A percentile compares a stretch with the other conserved stretches of the same genome.
Evolutionary conservation across 2,888 invertebrate species (phyloP).

Genomic region (Hedychridium roseum): DNA sequence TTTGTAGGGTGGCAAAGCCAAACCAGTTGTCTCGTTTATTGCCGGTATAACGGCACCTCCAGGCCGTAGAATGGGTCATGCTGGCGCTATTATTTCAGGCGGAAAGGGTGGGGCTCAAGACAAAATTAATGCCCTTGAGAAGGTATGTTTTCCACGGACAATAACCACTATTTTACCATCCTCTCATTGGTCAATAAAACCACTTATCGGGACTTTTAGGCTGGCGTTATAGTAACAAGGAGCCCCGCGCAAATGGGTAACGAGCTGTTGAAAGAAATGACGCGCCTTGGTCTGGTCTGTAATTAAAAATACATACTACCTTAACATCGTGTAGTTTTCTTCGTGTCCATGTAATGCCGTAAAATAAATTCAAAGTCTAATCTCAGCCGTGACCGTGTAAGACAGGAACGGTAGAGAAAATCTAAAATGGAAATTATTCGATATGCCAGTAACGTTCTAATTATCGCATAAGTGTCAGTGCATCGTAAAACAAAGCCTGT

Average conservation of each 20-base stretch:
- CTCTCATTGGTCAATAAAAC: conserved; percentile 10
- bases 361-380: conserved; percentile 46
- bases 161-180: conserved; percentile 2
- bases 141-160: conserved; percentile 58
- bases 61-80: conserved; percentile 98
- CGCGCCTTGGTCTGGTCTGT: conserved; percentile 71
- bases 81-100: conserved; percentile 98
- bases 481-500: conserved; percentile 10
- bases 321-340: conserved; percentile 53
- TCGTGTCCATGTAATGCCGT: conserved; percentile 51
- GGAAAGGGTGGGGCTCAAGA: conserved; percentile 98
- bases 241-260: conserved; percentile 97
- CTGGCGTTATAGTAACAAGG: conserved; percentile 92
- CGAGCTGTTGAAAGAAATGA: conserved; percentile 89
- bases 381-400: conserved; percentile 18
- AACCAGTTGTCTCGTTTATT: conserved; percentile 98
- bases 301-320: conserved; percentile 38
- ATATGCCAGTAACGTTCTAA: conserved; percentile 9
- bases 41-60: conserved; percentile 98
- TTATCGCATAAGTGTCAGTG: neutral
- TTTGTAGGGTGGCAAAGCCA: conserved; percentile 81
- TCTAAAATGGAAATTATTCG: conserved; percentile 17
- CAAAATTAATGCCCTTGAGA: conserved; percentile 94
- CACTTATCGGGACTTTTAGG: conserved; percentile 66
- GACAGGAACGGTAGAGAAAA: conserved; percentile 21